Conservation (phyloP, 2,113 vertebrate genomes). For the Tor tambroides region DNA sequence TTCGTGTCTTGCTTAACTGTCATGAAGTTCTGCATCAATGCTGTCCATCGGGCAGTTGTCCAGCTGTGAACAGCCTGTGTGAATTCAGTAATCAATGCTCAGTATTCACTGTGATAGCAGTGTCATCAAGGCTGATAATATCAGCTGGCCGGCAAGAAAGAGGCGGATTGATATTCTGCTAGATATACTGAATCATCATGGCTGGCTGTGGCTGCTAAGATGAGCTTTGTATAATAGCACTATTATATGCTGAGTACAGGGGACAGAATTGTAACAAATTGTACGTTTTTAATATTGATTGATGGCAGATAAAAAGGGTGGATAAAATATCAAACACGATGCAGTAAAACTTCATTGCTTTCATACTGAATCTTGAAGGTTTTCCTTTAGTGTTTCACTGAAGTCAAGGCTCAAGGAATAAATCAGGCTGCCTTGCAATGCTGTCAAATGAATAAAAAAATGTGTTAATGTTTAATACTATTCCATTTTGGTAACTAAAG, state of each 20-base stretch:
- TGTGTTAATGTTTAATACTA: too few species aligned
- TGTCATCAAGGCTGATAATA: background rate
- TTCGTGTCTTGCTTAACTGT: too few species aligned
- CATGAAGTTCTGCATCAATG: background rate
- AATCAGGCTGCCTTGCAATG: too few species aligned
- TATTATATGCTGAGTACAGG: background rate
- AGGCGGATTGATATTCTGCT: background rate
- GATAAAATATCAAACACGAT: background rate
- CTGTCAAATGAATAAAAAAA: too few species aligned
- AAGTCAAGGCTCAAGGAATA: background rate
- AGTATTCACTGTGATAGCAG: slow-evolving; percentile 2
- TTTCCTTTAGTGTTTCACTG: background rate
- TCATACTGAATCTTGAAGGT: background rate
- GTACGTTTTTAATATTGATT: background rate
- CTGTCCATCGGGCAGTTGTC: background rate
- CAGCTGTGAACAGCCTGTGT: background rate
- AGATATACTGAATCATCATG: background rate
- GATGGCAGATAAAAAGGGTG: background rate
- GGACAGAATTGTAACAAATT: background rate
- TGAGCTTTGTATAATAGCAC: background rate
- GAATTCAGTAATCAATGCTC: slow-evolving; percentile 1
- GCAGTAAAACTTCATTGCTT: background rate
- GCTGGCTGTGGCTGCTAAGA: slow-evolving; percentile 11
- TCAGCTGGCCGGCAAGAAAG: background rate
- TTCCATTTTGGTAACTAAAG: too few species aligned